These are phyloP conservation scores for Lasioglossum morio DNA, from an alignment of 2,888 invertebrate genomes.

Conservation along the genomic window DNA sequence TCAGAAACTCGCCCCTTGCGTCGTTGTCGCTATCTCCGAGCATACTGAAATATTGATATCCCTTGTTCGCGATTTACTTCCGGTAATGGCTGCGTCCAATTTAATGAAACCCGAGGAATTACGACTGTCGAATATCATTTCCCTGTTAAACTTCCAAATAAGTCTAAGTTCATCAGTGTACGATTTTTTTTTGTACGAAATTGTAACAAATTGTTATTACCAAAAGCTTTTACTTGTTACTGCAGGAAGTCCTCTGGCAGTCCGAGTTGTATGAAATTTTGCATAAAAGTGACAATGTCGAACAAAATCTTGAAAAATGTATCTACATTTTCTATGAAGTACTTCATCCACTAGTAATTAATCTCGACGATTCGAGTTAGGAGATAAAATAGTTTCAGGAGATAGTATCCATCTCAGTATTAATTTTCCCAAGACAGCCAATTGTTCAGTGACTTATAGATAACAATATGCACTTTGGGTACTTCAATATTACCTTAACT, in stretches of 20 bases:
- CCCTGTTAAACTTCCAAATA: not conserved
- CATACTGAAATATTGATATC: not conserved
- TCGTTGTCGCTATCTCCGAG: not conserved
- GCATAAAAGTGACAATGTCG: not conserved
- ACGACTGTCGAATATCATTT: not conserved
- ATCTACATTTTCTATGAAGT: not conserved
- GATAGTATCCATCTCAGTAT: not conserved
- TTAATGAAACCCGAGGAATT: not conserved
- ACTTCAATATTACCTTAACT: not conserved
- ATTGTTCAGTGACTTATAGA: not conserved
- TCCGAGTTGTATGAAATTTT: not conserved
- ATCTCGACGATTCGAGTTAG: not conserved
- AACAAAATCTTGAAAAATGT: not conserved
- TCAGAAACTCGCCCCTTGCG: not conserved
- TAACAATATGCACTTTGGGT: not conserved
- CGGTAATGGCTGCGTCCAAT: not conserved
- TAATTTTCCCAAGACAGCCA: not conserved
- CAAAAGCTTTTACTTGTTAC: not conserved
- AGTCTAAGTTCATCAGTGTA: not conserved
- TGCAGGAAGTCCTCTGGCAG: not conserved
- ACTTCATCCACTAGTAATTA: not conserved
- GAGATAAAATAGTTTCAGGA: not conserved
- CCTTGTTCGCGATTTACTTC: not conserved
- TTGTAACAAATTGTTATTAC: not conserved
- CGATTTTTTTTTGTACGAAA: not conserved